Evolutionary conservation across 1,140 invertebrate genomes (phyloP).

Genomic region (Spodoptera frugiperda): DNA sequence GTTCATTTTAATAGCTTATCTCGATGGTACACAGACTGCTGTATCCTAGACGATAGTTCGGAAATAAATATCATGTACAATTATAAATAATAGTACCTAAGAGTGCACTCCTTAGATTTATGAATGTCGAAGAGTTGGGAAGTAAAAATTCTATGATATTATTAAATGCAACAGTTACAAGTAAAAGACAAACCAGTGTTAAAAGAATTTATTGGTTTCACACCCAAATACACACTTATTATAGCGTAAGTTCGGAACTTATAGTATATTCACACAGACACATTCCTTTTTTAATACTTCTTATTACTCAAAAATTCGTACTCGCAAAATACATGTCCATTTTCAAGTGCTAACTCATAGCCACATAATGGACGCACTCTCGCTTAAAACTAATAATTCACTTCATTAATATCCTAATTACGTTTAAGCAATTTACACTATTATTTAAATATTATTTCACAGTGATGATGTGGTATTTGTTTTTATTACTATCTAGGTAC

Average conservation of each 20-base stretch:
- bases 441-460: constrained; percentile 55
- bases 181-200: constrained; percentile 16
- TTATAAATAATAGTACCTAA: no score
- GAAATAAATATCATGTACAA: no score
- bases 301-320: constrained; percentile 5
- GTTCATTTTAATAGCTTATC: no score
- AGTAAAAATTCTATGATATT: no score
- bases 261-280: constrained; percentile 17
- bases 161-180: no score
- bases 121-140: neutral
- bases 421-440: constrained; percentile 5
- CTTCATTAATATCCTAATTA: constrained; percentile 26
- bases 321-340: constrained; percentile 11
- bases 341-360: neutral
- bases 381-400: constrained; percentile 20
- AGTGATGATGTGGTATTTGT: constrained; percentile 60
- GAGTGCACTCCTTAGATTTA: no score
- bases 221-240: constrained; percentile 19
- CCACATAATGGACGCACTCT: constrained; percentile 3
- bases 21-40: no score
- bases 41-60: no score
- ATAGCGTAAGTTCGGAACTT: constrained; percentile 27
- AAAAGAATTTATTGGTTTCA: constrained; percentile 42
- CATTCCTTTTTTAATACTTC: constrained; percentile 25
- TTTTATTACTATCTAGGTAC: constrained; percentile 5